phyloP scores from a whole-genome alignment of 2,888 invertebrate genomes.

The Coelinius sp. region DNA sequence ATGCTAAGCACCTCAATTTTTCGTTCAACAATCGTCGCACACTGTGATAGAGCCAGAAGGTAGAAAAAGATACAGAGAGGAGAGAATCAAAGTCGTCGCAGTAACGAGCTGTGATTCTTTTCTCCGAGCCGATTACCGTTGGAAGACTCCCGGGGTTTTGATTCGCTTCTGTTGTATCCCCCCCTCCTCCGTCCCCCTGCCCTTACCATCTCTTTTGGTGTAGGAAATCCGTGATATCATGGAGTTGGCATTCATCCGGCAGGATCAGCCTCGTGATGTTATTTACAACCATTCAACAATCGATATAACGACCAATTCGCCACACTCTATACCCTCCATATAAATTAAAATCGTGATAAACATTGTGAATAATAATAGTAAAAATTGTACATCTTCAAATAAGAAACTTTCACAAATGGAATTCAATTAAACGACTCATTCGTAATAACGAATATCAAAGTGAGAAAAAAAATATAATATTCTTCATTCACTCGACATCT shows the following conservation, averaged over 20 bases:
- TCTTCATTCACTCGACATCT: not conserved
- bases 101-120: conserved; percentile 38
- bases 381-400: not conserved
- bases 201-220: not conserved
- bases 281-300: conserved; percentile 19
- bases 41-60: not conserved
- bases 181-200: not conserved
- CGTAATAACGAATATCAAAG: conserved; percentile 35
- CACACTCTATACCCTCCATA: not conserved
- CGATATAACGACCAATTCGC: conserved; percentile 3
- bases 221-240: conserved; percentile 8
- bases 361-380: not conserved
- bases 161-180: conserved; percentile 10
- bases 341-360: conserved; percentile 7
- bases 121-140: conserved; percentile 26
- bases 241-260: not conserved
- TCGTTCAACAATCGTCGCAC: conserved; percentile 6
- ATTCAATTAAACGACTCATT: conserved; percentile 39
- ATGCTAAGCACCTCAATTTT: conserved; percentile 20
- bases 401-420: conserved; percentile 25
- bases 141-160: conserved; percentile 22
- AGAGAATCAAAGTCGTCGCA: conserved; percentile 24
- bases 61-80: not conserved
- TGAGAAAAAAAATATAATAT: not conserved
- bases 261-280: not conserved